These are phyloP conservation scores for Istiophorus platypterus DNA, from an alignment of 2,113 vertebrate genomes.

Conservation along the genomic window DNA sequence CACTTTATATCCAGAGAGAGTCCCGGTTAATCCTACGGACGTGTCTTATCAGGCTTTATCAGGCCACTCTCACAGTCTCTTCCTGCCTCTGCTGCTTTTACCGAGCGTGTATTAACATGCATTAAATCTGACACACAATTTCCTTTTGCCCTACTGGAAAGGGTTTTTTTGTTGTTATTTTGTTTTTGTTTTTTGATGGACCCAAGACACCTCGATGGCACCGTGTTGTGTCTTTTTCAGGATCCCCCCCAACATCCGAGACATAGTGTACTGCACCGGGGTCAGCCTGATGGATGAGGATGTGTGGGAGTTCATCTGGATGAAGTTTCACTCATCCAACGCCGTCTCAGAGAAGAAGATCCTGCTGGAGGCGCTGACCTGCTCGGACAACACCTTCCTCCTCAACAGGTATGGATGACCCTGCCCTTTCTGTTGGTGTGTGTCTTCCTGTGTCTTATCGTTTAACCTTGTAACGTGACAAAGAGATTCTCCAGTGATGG, in stretches of 20 bases:
- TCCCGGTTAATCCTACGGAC: constrained; percentile 37
- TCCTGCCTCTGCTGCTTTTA: not conserved
- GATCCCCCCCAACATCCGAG: constrained; percentile 96
- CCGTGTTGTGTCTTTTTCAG: constrained; percentile 74
- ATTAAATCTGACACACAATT: not conserved
- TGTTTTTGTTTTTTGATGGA: too few species aligned
- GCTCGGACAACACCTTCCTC: constrained; percentile 94
- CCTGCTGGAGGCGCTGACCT: constrained; percentile 95
- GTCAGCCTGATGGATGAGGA: constrained; percentile 98
- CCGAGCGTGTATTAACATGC: not conserved
- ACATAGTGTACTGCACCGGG: constrained; percentile 98
- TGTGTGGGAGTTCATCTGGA: constrained; percentile 99
- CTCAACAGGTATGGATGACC: constrained; percentile 88
- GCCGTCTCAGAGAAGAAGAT: constrained; percentile 97
- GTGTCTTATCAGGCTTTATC: constrained; percentile 29
- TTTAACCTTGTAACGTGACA: not conserved
- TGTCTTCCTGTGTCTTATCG: not conserved
- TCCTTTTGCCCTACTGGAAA: not conserved
- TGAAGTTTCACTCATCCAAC: constrained; percentile 97
- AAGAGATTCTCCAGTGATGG: too few species aligned
- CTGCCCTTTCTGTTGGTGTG: not conserved
- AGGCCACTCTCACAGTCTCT: not conserved
- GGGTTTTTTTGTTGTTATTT: too few species aligned
- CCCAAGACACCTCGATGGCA: too few species aligned
- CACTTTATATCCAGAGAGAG: constrained; percentile 27